phyloP scores from a whole-genome alignment of 2,888 invertebrate species.

The Endomychus coccineus region DNA sequence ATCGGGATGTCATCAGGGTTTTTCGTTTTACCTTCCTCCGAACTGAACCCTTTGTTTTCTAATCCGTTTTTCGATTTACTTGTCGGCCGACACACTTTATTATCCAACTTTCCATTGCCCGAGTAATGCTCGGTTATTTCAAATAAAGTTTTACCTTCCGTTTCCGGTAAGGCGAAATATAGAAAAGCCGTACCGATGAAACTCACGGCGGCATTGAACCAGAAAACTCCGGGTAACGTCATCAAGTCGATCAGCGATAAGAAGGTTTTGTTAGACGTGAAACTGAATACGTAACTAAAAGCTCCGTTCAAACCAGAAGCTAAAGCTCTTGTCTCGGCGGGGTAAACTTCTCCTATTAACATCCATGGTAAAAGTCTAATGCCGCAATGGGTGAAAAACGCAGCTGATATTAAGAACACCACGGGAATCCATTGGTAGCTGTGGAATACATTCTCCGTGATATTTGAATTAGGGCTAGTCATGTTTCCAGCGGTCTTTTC shows the following conservation, averaged over 20 bases:
- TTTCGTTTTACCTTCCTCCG: no score
- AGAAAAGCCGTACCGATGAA: conserved; percentile 55
- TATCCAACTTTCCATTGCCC: conserved; percentile 48
- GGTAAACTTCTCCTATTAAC: conserved; percentile 69
- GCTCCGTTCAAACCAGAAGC: conserved; percentile 68
- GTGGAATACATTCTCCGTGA: no score
- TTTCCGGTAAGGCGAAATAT: conserved; percentile 69
- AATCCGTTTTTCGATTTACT: no score
- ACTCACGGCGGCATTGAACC: conserved; percentile 58
- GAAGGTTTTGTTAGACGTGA: conserved; percentile 66
- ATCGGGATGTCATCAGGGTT: no score
- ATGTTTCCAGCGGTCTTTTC: no score
- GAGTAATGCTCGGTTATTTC: conserved; percentile 67
- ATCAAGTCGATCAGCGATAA: conserved; percentile 32
- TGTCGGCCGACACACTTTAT: no score
- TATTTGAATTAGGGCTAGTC: no score
- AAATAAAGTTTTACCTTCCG: conserved; percentile 66
- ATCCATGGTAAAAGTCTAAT: conserved; percentile 73
- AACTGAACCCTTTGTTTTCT: no score
- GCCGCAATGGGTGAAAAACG: conserved; percentile 62
- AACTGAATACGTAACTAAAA: conserved; percentile 64
- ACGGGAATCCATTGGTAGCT: conserved; percentile 72
- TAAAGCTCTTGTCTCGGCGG: conserved; percentile 58
- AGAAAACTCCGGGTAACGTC: conserved; percentile 64
- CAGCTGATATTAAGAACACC: conserved; percentile 55